Evolutionary conservation across 2,888 invertebrate species (phyloP).

Genomic region (Pandemis heparana): DNA sequence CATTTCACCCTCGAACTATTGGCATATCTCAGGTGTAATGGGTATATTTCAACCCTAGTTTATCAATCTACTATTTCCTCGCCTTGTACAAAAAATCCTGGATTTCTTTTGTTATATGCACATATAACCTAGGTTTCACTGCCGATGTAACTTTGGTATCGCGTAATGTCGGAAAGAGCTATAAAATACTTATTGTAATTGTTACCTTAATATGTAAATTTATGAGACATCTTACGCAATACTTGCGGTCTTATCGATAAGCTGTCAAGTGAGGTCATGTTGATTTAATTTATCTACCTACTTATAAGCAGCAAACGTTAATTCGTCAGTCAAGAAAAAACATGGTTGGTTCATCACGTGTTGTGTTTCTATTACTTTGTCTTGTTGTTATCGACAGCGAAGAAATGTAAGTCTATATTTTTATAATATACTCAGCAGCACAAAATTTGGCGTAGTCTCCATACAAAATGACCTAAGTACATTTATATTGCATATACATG

Average conservation of each 20-base stretch:
- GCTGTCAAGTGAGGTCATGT: not conserved
- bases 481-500: too few relatives aligned
- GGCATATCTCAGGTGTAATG: too few relatives aligned
- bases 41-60: accelerated
- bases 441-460: too few relatives aligned
- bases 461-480: too few relatives aligned
- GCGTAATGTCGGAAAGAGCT: too few relatives aligned
- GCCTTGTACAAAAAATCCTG: too few relatives aligned
- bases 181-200: too few relatives aligned
- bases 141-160: too few relatives aligned
- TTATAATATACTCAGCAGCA: not conserved
- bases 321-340: not conserved
- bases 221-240: not conserved
- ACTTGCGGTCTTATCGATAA: not conserved
- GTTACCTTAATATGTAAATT: not conserved
- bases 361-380: not conserved
- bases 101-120: too few relatives aligned
- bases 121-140: too few relatives aligned
- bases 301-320: not conserved
- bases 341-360: not conserved
- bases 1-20: too few relatives aligned
- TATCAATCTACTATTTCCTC: too few relatives aligned
- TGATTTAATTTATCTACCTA: not conserved
- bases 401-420: not conserved
- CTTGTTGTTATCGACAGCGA: not conserved